Percentiles rank a stretch among this genome's conserved stretches.
Evolutionary conservation across 35 echinoderm and acorn worm genomes (phyloP).

Genomic region (Lytechinus pictus): DNA sequence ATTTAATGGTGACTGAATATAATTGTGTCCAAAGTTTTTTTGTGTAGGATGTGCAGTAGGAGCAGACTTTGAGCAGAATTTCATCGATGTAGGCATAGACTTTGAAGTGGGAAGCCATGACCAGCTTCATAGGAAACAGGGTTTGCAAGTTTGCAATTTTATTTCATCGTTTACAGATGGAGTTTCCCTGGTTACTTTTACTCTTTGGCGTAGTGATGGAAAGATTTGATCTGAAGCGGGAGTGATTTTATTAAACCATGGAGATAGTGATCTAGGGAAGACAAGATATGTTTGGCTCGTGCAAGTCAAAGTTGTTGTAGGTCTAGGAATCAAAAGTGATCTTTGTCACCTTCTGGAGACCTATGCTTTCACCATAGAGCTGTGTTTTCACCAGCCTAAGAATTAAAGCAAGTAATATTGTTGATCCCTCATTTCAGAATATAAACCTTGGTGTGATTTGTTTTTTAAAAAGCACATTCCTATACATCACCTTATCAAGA

Average conservation of each 20-base stretch:
- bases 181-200: not conserved
- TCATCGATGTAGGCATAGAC: not conserved
- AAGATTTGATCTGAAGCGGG: not conserved
- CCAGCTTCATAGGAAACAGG: not conserved
- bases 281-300: not conserved
- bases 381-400: not conserved
- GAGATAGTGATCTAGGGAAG: conserved; percentile 1
- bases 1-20: no score
- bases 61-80: not conserved
- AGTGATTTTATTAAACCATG: not conserved
- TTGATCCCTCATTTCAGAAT: not conserved
- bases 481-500: no score
- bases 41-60: not conserved
- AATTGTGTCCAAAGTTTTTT: not conserved
- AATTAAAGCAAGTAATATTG: not conserved
- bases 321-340: not conserved
- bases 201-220: not conserved
- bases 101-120: not conserved
- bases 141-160: conserved; percentile 19
- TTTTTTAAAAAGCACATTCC: not conserved
- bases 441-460: not conserved
- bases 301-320: conserved; percentile 10
- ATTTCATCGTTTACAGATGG: not conserved
- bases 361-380: not conserved
- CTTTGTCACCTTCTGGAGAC: not conserved